Conservation (phyloP, 2,113 vertebrate genomes). For the Lasiurus borealis region DNA sequence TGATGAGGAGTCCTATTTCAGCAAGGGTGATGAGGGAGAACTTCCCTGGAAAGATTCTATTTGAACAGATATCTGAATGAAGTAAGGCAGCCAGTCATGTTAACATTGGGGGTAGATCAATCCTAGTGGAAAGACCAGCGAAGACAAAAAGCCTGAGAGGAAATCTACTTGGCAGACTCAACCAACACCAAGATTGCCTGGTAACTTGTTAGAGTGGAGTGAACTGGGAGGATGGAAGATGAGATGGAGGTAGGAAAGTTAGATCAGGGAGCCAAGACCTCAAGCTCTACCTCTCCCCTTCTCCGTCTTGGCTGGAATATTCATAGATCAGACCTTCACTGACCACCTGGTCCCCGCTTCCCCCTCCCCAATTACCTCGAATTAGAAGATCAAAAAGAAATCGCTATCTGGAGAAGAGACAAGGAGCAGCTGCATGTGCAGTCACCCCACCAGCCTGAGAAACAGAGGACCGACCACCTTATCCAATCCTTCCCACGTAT, state of each 20-base stretch:
- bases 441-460: not conserved
- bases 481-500: not conserved
- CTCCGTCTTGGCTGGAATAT: not conserved
- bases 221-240: not conserved
- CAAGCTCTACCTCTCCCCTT: not conserved
- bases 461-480: not conserved
- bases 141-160: not conserved
- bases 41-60: not conserved
- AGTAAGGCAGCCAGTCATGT: not conserved
- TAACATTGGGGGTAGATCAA: not conserved
- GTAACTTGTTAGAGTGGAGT: constrained; percentile 8
- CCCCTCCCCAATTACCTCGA: not conserved
- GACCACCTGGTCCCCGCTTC: not conserved
- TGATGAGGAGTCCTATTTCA: not conserved
- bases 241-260: not conserved
- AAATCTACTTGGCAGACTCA: not conserved
- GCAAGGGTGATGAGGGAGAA: not conserved
- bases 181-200: constrained; percentile 3
- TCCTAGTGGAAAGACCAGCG: not conserved
- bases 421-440: not conserved
- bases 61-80: constrained; percentile 34
- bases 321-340: not conserved
- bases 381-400: not conserved
- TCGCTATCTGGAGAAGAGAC: not conserved
- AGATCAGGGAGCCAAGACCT: not conserved